Percentiles rank a stretch among this genome's conserved stretches.
Conservation (phyloP, 2,113 vertebrate genomes). For the Pandion haliaetus region DNA sequence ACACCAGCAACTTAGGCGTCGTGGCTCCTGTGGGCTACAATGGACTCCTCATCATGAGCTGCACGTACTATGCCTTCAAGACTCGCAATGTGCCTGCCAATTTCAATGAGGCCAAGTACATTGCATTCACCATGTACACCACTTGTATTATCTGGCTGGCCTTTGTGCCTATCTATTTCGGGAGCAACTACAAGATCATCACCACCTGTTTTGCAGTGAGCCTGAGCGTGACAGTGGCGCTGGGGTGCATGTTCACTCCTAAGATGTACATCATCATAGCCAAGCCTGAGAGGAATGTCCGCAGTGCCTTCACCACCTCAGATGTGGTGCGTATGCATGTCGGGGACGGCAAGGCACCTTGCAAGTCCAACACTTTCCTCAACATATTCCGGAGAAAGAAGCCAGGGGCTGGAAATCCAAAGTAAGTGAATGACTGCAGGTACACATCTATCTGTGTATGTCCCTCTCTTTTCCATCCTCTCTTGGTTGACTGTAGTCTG, state of each 20-base stretch:
- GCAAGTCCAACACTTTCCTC: constrained; percentile 91
- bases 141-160: constrained; percentile 99
- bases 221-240: constrained; percentile 95
- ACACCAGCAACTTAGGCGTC: constrained; percentile 94
- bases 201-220: constrained; percentile 98
- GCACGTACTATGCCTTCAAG: constrained; percentile 99
- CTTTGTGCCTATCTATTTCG: constrained; percentile 98
- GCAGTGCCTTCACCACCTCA: constrained; percentile 98
- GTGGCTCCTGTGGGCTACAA: constrained; percentile 98
- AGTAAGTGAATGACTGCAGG: constrained; percentile 74
- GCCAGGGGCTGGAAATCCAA: constrained; percentile 84
- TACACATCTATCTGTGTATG: background rate
- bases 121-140: constrained; percentile 99
- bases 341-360: constrained; percentile 92
- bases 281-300: constrained; percentile 96
- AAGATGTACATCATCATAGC: constrained; percentile 99
- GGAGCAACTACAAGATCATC: constrained; percentile 99
- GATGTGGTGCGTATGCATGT: constrained; percentile 99
- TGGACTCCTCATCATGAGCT: constrained; percentile 97
- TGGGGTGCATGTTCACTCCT: constrained; percentile 99
- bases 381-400: constrained; percentile 98
- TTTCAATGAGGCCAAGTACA: constrained; percentile 99
- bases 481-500: background rate
- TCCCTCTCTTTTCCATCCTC: background rate
- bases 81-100: constrained; percentile 97